These are phyloP conservation scores for Psilanteris sp. DNA, from an alignment of 1,140 invertebrate genomes.

Conservation along the genomic window DNA sequence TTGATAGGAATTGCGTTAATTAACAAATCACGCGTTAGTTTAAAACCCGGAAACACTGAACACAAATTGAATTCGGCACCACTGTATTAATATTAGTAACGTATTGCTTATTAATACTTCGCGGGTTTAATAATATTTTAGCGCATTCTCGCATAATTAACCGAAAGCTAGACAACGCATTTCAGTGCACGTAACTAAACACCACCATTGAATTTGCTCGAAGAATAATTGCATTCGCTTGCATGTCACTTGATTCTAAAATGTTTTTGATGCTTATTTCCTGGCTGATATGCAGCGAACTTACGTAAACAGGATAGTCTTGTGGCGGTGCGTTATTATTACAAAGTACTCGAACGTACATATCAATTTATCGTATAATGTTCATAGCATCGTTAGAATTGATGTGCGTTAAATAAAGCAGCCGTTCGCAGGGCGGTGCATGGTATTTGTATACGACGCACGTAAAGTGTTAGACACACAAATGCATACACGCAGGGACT, in stretches of 20 bases:
- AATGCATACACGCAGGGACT: constrained; percentile 30
- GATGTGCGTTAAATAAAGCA: constrained; percentile 47
- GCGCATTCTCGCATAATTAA: constrained; percentile 11
- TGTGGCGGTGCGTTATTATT: constrained; percentile 33
- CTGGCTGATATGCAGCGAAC: constrained; percentile 37
- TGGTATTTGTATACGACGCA: constrained; percentile 41
- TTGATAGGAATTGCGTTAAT: too few species aligned
- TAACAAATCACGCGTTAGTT: too few species aligned
- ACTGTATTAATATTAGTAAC: too few species aligned
- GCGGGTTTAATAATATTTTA: too few species aligned
- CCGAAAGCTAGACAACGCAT: constrained; percentile 4
- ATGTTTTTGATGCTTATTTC: constrained; percentile 46
- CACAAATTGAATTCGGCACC: too few species aligned
- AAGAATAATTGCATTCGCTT: constrained; percentile 37
- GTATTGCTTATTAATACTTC: too few species aligned
- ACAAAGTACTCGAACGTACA: constrained; percentile 41
- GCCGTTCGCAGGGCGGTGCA: constrained; percentile 26
- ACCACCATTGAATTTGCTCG: constrained; percentile 11
- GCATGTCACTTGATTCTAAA: constrained; percentile 27
- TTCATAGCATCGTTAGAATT: constrained; percentile 61
- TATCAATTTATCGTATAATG: constrained; percentile 71
- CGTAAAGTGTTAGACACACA: constrained; percentile 44
- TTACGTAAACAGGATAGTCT: constrained; percentile 44
- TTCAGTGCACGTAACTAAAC: constrained; percentile 16
- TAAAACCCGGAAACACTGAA: too few species aligned